Evolutionary conservation across 2,113 vertebrate species (phyloP).

Genomic region (Cynopterus brachyotis): DNA sequence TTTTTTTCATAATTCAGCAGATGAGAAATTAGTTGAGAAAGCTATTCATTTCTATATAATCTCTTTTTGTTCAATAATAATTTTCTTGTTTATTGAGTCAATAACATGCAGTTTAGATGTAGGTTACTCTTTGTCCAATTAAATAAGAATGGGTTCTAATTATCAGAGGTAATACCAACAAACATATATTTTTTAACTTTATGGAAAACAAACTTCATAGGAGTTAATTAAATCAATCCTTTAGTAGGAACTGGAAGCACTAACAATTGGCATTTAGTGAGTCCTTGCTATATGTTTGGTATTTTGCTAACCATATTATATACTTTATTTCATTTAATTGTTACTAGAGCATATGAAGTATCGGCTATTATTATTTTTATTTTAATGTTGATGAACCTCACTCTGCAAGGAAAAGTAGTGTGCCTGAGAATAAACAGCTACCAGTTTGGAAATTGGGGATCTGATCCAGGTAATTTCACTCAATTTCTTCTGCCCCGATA

Average conservation of each 20-base stretch:
- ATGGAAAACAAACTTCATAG: not conserved
- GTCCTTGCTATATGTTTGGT: not conserved
- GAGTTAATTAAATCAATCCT: not conserved
- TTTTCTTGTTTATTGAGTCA: not conserved
- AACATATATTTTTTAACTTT: not conserved
- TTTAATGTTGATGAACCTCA: not conserved
- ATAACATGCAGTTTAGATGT: not conserved
- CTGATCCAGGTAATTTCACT: not conserved
- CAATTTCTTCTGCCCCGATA: not conserved
- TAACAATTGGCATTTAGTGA: not conserved
- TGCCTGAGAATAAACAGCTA: not conserved
- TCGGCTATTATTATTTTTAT: not conserved
- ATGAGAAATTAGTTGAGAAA: not conserved
- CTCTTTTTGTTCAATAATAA: not conserved
- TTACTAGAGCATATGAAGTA: not conserved
- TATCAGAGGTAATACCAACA: slow-evolving; percentile 28
- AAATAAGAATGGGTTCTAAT: not conserved
- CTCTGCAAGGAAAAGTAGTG: not conserved
- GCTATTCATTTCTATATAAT: not conserved
- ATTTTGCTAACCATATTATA: not conserved
- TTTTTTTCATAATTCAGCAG: not conserved
- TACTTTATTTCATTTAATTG: not conserved
- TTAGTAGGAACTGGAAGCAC: not conserved
- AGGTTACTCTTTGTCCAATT: not conserved
- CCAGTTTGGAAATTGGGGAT: not conserved